Evolutionary conservation across 2,888 invertebrate genomes (phyloP), one percentile per base, ranked within the genome.

Genomic region (Eristalis intricaria): DNA sequence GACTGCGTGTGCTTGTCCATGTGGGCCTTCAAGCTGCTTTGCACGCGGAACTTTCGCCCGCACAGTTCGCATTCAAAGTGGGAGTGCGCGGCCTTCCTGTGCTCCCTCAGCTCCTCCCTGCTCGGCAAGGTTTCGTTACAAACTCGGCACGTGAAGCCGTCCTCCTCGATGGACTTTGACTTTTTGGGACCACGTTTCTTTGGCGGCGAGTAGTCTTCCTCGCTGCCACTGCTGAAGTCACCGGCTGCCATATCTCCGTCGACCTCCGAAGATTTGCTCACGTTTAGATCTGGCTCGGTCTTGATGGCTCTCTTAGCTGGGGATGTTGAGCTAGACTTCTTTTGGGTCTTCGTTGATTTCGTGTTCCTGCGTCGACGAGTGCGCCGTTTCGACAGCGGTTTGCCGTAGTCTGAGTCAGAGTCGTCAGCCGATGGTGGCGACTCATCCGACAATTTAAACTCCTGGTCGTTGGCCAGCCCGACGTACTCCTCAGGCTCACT

Each of bases 71-170:
- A 94, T 7, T 90, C 90, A 84, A 92, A 91, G 87, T 94, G 94
- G 7, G 87, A 84, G 60, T 87, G 87, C 64, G 50, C 15, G 11
- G 92, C 92, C 77, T 94, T 94, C 71, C 93, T 92, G 88, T 95
- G 95, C 86, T 94, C 91, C 61, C 94, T 93, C 29, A 95, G 91
- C 63, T 93, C 94, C 66, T 94, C 93, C 63, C 94, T 93, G 75
- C 94, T 94, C 1, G 93, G 91, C 89, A 94, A 94, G 50, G 93
- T 90, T 87, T 94, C 93, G 71, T 93, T 91, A 89, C 95, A 95
- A 82, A 93, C 90, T 43, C 90, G 90, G 64, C 92, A 92, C 13
- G 89, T 86, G 35, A 86, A 89, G 26, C 43, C 66, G 15, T 64
- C 35, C 58, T 90, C 90, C 2, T 90, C 90, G 1, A 70, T 73